Percentiles rank a stretch among this genome's conserved stretches.
These are phyloP conservation scores for Himalopsyche kuldschensis DNA, from an alignment of 2,888 invertebrate species.

Conservation along the genomic window DNA sequence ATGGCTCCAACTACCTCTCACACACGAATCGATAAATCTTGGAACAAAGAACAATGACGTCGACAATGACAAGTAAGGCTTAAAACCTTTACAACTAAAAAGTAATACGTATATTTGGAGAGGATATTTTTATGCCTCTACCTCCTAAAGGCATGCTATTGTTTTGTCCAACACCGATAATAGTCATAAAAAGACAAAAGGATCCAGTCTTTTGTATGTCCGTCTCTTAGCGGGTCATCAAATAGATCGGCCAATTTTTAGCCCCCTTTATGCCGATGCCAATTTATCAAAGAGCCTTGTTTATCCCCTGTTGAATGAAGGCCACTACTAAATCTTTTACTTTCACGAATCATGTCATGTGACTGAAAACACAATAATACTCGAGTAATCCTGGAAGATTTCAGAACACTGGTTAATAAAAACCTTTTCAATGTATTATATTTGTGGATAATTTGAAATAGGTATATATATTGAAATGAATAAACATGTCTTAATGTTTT, in stretches of 20 bases:
- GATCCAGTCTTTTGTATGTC: neutral
- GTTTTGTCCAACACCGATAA: neutral
- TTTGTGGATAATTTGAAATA: too few relatives aligned
- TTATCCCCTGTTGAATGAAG: too few relatives aligned
- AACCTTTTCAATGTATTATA: too few relatives aligned
- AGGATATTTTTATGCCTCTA: neutral
- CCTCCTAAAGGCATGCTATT: neutral
- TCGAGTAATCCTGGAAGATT: too few relatives aligned
- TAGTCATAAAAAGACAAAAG: neutral
- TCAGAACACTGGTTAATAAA: too few relatives aligned
- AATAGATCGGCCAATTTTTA: neutral
- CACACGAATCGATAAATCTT: conserved; percentile 45
- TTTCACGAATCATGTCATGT: too few relatives aligned
- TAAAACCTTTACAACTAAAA: neutral
- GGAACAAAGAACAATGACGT: conserved; percentile 5
- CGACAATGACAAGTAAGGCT: conserved; percentile 8
- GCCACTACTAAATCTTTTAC: too few relatives aligned
- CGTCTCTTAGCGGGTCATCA: neutral
- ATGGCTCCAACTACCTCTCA: conserved; percentile 58
- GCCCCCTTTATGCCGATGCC: neutral
- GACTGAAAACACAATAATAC: too few relatives aligned
- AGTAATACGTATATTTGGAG: neutral
- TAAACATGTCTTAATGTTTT: too few relatives aligned
- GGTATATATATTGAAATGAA: too few relatives aligned
- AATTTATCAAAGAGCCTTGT: neutral